A percentile compares a stretch with the other conserved stretches of the same genome.
phyloP scores from a whole-genome alignment of 2,113 vertebrate species.

The Lanius collurio region DNA sequence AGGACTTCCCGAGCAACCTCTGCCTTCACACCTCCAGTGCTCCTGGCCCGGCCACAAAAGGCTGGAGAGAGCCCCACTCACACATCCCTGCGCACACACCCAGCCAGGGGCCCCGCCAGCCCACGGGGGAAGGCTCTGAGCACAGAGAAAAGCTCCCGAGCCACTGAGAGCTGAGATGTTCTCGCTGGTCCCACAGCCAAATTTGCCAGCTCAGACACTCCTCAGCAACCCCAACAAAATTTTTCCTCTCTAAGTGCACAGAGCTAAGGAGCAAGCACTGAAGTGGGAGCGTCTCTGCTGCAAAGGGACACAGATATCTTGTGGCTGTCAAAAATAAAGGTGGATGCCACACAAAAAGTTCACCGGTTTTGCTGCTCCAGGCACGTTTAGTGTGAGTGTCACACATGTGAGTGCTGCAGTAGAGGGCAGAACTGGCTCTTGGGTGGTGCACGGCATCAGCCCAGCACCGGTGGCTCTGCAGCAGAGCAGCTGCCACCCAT shows the following conservation, averaged over 20 bases:
- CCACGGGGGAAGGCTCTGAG: rapidly evolving
- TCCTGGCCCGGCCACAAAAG: background rate
- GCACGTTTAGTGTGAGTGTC: background rate
- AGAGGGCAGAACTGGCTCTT: background rate
- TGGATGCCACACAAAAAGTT: background rate
- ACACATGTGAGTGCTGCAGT: rapidly evolving
- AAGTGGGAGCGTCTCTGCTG: background rate
- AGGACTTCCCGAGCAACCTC: background rate
- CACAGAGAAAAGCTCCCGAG: background rate
- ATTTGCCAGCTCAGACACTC: background rate
- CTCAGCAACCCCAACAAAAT: background rate
- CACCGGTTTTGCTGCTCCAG: background rate
- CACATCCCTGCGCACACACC: background rate
- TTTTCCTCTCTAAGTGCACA: background rate
- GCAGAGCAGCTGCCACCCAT: background rate
- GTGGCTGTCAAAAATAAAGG: background rate
- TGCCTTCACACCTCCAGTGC: background rate
- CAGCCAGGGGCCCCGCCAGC: background rate
- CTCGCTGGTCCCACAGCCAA: background rate
- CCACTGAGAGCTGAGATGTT: background rate
- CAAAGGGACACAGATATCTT: background rate
- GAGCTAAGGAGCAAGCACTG: background rate
- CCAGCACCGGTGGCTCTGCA: background rate
- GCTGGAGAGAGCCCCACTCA: background rate
- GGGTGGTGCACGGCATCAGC: background rate